Evolutionary conservation across 2,888 invertebrate genomes (phyloP).

Genomic region (Acronicta aceris): DNA sequence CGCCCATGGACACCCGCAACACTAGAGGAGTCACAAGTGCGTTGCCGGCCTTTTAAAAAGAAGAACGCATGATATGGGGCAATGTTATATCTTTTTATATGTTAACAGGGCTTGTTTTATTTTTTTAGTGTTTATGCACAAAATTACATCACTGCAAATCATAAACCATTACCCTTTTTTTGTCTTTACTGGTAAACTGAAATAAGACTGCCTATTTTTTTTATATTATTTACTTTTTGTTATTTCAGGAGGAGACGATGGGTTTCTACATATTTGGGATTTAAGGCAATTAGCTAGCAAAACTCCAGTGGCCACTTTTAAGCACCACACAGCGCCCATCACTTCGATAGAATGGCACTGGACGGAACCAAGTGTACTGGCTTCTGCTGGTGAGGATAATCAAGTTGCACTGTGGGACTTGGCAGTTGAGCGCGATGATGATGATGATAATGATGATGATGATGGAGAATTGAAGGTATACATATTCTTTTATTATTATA

Average conservation of each 20-base stretch:
- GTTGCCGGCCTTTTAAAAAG: too few relatives aligned
- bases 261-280: conserved; percentile 98
- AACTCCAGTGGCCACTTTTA: conserved; percentile 97
- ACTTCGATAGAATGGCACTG: conserved; percentile 99
- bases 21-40: too few relatives aligned
- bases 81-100: too few relatives aligned
- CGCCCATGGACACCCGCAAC: too few relatives aligned
- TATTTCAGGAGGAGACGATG: conserved; percentile 97
- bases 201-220: too few relatives aligned
- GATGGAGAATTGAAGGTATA: conserved; percentile 86
- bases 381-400: conserved; percentile 97
- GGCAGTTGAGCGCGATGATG: conserved; percentile 94
- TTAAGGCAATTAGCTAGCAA: conserved; percentile 94
- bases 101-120: too few relatives aligned
- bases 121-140: too few relatives aligned
- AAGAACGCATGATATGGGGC: too few relatives aligned
- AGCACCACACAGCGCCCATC: conserved; percentile 97
- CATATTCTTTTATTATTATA: background rate
- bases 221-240: background rate
- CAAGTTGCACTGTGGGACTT: conserved; percentile 99
- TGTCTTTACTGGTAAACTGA: too few relatives aligned
- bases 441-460: conserved; percentile 86
- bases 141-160: too few relatives aligned
- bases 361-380: conserved; percentile 97
- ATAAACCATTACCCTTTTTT: too few relatives aligned